Evolutionary conservation across 1,140 invertebrate species (phyloP).

Genomic region (Schlechtendalia chinensis): DNA sequence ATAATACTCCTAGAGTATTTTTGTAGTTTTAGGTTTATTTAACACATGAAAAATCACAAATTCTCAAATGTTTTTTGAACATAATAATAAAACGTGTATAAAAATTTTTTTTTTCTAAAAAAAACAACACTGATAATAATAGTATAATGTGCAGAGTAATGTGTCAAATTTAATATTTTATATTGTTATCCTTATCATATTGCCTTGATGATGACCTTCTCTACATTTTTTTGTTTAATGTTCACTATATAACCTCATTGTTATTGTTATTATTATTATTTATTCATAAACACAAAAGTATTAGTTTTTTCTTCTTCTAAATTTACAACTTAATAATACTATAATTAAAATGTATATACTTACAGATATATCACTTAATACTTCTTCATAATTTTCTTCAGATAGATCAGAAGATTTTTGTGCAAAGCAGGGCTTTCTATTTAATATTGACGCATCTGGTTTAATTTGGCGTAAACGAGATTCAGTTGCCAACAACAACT

Average conservation of each 20-base stretch:
- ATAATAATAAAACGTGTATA: no score
- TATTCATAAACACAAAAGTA: not conserved
- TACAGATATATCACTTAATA: slow-evolving; percentile 13
- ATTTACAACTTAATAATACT: no score
- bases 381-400: not conserved
- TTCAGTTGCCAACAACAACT: slow-evolving; percentile 61
- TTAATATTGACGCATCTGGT: slow-evolving; percentile 41
- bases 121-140: no score
- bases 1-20: no score
- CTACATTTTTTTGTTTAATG: not conserved
- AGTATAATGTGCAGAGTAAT: not conserved
- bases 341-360: not conserved
- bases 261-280: not conserved
- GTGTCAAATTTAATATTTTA: not conserved
- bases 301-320: not conserved
- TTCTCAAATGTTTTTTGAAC: no score
- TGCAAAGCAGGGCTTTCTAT: slow-evolving; percentile 21
- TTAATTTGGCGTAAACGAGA: slow-evolving; percentile 56
- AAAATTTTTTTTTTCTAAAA: no score
- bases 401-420: slow-evolving; percentile 23
- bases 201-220: not conserved
- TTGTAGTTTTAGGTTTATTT: no score
- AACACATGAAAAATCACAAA: no score
- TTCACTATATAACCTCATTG: not conserved
- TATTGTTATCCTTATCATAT: no score